Conservation (phyloP, 1,140 invertebrate species). For the Bradysia coprophila region DNA sequence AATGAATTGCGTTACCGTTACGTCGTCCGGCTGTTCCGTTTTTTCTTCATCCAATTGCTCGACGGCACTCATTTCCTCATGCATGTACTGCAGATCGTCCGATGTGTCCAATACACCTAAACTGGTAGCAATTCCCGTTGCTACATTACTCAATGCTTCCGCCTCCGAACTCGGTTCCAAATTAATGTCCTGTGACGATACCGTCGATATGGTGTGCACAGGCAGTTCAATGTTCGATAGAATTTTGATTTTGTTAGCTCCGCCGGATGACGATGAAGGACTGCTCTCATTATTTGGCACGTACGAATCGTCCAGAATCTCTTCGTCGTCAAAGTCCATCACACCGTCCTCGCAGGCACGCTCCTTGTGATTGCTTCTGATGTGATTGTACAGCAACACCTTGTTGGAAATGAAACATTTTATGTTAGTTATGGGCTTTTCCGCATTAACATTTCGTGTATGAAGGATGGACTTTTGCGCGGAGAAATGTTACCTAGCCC, state of each 20-base stretch:
- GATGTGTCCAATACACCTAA: slow-evolving; percentile 34
- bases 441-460: no score
- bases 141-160: slow-evolving; percentile 31
- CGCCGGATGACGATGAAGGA: slow-evolving; percentile 6
- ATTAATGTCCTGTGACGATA: slow-evolving; percentile 4
- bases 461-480: no score
- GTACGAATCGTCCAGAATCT: slow-evolving; percentile 23
- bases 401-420: no score
- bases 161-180: slow-evolving; percentile 29
- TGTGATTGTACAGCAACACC: slow-evolving; percentile 42
- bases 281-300: slow-evolving; percentile 16
- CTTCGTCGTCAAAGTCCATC: slow-evolving; percentile 39
- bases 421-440: no score
- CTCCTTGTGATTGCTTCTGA: slow-evolving; percentile 38
- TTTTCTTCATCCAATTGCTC: slow-evolving; percentile 6
- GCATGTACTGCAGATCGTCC: slow-evolving; percentile 19
- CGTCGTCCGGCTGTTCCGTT: slow-evolving; percentile 5
- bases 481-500: no score
- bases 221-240: slow-evolving; percentile 25
- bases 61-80: neutral
- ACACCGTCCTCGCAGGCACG: slow-evolving; percentile 37
- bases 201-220: neutral
- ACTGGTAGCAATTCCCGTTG: slow-evolving; percentile 33
- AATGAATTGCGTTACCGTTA: slow-evolving; percentile 15
- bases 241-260: slow-evolving; percentile 26